A percentile compares a stretch with the other conserved stretches of the same genome.
Conservation (phyloP, 2,113 vertebrate genomes). For the Cephalopholis sonnerati region DNA sequence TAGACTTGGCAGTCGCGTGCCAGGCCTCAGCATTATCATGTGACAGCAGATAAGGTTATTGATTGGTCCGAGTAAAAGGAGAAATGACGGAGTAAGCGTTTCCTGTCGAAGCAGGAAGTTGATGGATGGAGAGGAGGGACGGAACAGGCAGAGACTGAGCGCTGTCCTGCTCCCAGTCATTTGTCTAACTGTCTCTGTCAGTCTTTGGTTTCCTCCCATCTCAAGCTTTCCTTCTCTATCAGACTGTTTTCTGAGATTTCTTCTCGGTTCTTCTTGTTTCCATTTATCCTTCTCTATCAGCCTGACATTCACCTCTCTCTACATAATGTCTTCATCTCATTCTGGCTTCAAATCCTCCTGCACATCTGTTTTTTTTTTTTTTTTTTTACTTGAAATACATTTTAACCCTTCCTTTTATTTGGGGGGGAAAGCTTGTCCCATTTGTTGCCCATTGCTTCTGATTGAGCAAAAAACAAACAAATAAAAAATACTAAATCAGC, state of each 20-base stretch:
- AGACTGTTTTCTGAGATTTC: constrained; percentile 7
- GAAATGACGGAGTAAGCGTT: constrained; percentile 50
- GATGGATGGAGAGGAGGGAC: constrained; percentile 49
- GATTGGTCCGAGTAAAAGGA: constrained; percentile 47
- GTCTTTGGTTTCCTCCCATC: background rate
- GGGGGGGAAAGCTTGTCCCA: background rate
- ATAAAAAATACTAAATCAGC: too few relatives aligned
- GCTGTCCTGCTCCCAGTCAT: constrained; percentile 7
- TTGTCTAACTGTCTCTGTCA: constrained; percentile 34
- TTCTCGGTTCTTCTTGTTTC: constrained; percentile 13
- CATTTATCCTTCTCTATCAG: constrained; percentile 14
- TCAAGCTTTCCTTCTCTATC: background rate
- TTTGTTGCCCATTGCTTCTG: background rate
- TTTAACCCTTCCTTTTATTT: too few relatives aligned
- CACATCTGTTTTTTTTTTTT: background rate
- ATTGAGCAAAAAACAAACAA: too few relatives aligned
- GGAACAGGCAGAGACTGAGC: constrained; percentile 45
- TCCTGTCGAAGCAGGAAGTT: constrained; percentile 62
- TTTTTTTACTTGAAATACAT: too few relatives aligned
- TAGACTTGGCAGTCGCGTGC: constrained; percentile 17
- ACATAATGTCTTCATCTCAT: constrained; percentile 1
- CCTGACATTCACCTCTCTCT: constrained; percentile 10
- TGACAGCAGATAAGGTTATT: constrained; percentile 52
- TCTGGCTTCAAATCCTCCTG: background rate
- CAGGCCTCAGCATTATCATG: constrained; percentile 34